Evolutionary conservation across 2,113 vertebrate genomes (phyloP).

Genomic region (Ammodramus savannarum): DNA sequence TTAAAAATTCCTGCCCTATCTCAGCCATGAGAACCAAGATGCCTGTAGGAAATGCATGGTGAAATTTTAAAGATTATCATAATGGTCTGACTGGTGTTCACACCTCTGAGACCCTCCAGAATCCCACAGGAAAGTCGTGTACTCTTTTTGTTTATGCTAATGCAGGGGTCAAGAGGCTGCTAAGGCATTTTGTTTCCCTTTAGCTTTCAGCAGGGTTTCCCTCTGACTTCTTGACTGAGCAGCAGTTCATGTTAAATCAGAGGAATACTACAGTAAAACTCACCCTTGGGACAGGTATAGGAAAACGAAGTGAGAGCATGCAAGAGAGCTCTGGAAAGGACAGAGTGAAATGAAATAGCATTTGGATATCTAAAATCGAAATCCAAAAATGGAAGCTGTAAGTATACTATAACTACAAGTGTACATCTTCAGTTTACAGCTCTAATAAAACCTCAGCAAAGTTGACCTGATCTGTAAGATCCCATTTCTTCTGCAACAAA

Average conservation of each 20-base stretch:
- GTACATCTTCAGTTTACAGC: background rate
- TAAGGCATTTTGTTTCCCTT: background rate
- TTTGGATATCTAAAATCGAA: background rate
- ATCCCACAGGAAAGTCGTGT: background rate
- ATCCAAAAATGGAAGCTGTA: background rate
- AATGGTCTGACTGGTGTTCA: background rate
- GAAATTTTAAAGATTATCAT: background rate
- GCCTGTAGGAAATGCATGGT: background rate
- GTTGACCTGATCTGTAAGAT: background rate
- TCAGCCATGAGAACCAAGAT: background rate
- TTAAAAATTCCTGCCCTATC: background rate
- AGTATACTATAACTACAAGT: background rate
- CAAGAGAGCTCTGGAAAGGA: background rate
- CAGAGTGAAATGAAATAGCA: background rate
- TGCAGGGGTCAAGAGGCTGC: background rate
- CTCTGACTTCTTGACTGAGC: background rate
- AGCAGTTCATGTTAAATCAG: background rate
- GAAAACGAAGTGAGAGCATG: background rate
- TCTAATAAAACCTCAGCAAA: background rate
- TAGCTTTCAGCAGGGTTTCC: background rate
- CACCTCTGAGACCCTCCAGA: background rate
- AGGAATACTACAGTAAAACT: background rate
- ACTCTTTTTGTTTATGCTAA: background rate
- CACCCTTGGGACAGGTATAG: background rate
- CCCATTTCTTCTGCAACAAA: background rate